Conservation (phyloP, 2,888 invertebrate genomes). For the Cheilosia vulpina region DNA sequence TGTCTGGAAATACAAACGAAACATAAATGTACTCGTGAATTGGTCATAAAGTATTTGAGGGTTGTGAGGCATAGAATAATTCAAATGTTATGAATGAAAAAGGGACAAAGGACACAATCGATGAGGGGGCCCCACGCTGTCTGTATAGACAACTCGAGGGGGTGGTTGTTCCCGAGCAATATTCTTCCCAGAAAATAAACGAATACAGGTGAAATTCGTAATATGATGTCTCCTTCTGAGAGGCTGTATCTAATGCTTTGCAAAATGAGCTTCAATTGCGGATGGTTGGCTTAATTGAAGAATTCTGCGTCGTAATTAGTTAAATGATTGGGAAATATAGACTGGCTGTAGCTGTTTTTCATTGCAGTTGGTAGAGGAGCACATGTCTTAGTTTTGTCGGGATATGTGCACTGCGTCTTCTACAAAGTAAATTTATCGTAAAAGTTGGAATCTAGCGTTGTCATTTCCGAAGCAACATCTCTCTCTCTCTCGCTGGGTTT, state of each 20-base stretch:
- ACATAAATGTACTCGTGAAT: conserved; percentile 58
- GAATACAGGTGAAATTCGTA: conserved; percentile 55
- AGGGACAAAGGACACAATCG: neutral
- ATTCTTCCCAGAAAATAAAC: neutral
- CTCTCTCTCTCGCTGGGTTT: no score
- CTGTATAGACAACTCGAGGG: neutral
- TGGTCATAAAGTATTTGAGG: conserved; percentile 68
- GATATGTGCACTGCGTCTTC: no score
- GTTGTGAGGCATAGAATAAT: conserved; percentile 63
- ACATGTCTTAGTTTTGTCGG: no score
- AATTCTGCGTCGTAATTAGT: conserved; percentile 16
- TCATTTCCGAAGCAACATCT: no score
- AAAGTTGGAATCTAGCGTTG: no score
- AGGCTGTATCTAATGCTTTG: conserved; percentile 62
- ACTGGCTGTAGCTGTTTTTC: no score
- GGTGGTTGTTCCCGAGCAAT: neutral
- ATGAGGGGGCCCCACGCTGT: neutral
- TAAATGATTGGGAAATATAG: neutral
- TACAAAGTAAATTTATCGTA: no score
- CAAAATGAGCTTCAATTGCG: conserved; percentile 44
- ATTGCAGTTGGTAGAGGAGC: no score
- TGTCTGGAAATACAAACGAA: conserved; percentile 57
- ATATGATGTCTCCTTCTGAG: conserved; percentile 39
- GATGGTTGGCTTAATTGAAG: neutral
- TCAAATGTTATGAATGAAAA: conserved; percentile 68